phyloP scores from a whole-genome alignment of 2,113 vertebrate genomes.

The Recurvirostra avosetta region DNA sequence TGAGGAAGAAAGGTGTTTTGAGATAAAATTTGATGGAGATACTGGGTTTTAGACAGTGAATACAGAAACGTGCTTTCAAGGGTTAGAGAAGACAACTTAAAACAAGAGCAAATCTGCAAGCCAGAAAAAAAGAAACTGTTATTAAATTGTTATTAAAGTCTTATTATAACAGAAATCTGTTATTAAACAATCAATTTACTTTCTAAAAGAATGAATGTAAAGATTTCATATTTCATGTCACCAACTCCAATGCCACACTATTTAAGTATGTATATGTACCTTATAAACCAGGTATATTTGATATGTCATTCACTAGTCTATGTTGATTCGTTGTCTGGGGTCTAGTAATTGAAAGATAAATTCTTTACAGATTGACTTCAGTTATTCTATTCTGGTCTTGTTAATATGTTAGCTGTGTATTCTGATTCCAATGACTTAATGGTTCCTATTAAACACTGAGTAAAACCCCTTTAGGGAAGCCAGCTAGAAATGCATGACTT shows the following conservation, averaged over 20 bases:
- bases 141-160: background rate
- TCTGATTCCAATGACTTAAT: background rate
- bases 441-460: conserved; percentile 61
- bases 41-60: background rate
- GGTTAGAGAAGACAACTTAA: background rate
- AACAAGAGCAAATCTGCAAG: background rate
- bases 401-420: background rate
- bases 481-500: conserved; percentile 61
- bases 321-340: background rate
- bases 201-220: background rate
- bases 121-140: background rate
- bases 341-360: background rate
- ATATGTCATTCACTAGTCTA: background rate
- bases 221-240: background rate
- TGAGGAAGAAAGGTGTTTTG: background rate
- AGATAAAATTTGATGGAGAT: conserved; percentile 1
- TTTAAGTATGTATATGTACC: background rate
- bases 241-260: background rate
- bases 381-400: background rate
- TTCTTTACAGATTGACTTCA: background rate
- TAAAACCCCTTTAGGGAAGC: conserved; percentile 39
- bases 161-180: background rate
- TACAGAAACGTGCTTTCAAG: background rate
- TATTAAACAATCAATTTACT: background rate
- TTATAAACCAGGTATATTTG: background rate